Conservation (phyloP, 2,888 invertebrate genomes). For the Drosophila pseudotakahashii region DNA sequence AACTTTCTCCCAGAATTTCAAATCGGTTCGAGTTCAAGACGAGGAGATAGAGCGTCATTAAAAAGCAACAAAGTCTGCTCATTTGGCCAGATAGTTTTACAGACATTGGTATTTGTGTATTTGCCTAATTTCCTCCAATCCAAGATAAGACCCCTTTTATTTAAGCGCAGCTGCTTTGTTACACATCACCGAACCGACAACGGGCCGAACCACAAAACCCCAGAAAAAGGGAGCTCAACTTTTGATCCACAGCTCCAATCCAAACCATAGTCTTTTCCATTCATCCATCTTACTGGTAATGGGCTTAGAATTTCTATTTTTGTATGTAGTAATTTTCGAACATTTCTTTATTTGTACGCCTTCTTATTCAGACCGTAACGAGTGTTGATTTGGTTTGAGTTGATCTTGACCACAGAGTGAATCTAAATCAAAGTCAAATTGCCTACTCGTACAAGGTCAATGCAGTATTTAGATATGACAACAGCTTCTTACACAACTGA, state of each 20-base stretch:
- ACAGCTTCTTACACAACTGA: conserved; percentile 12
- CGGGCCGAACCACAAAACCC: conserved; percentile 37
- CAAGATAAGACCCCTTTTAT: not conserved
- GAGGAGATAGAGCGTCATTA: not conserved
- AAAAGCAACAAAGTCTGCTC: not conserved
- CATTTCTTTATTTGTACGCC: conserved; percentile 73
- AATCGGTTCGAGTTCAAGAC: not conserved
- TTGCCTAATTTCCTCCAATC: not conserved
- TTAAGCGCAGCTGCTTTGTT: conserved; percentile 71
- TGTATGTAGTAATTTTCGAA: conserved; percentile 56
- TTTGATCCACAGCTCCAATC: conserved; percentile 11
- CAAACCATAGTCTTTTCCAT: conserved; percentile 14
- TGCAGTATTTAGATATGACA: conserved; percentile 16
- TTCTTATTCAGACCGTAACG: conserved; percentile 44
- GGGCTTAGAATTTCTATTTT: not conserved
- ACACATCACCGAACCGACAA: conserved; percentile 73
- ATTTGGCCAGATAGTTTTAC: not conserved
- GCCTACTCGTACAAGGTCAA: conserved; percentile 43
- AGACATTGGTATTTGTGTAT: not conserved
- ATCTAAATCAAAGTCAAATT: conserved; percentile 41
- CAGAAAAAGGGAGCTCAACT: not conserved
- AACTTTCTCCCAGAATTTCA: not conserved
- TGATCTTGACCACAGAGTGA: conserved; percentile 26
- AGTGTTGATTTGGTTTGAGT: conserved; percentile 59
- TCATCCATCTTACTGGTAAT: conserved; percentile 10